phyloP scores from a whole-genome alignment of 1,140 invertebrate genomes.

The Drosophila nikananu region DNA sequence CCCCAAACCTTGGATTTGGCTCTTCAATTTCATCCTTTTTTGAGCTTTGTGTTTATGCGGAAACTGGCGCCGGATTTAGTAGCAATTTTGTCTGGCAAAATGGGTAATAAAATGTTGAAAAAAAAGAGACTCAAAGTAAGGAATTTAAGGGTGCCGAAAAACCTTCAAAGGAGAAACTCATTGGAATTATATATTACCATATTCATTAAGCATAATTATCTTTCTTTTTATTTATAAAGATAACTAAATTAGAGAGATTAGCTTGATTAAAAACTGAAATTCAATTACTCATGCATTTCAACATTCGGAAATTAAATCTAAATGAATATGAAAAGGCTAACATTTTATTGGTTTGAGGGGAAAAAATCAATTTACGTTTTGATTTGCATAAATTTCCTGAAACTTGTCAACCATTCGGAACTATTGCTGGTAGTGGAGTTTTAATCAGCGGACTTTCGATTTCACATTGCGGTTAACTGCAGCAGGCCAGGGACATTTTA shows the following conservation, averaged over 20 bases:
- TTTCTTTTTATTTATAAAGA: not conserved
- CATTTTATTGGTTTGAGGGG: not conserved
- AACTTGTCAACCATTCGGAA: slow-evolving; percentile 23
- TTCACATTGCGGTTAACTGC: slow-evolving; percentile 71
- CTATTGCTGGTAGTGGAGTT: slow-evolving; percentile 59
- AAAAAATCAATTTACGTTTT: slow-evolving; percentile 57
- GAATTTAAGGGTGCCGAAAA: not conserved
- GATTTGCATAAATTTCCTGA: slow-evolving; percentile 75
- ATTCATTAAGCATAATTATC: not conserved
- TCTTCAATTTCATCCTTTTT: slow-evolving; percentile 51
- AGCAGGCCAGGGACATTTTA: slow-evolving; percentile 18
- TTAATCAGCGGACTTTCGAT: slow-evolving; percentile 80
- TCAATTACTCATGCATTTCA: not conserved
- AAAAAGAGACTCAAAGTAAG: slow-evolving; percentile 47
- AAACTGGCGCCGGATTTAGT: slow-evolving; percentile 79
- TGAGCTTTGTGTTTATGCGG: slow-evolving; percentile 58
- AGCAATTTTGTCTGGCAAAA: slow-evolving; percentile 72
- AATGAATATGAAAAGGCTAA: not conserved
- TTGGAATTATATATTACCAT: not conserved
- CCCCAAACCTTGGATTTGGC: slow-evolving; percentile 6
- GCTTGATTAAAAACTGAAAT: not conserved
- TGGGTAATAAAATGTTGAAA: slow-evolving; percentile 58
- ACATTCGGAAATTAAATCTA: not conserved
- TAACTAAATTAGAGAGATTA: not conserved
- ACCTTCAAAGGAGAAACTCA: not conserved